A percentile compares a stretch with the other conserved stretches of the same genome.
Conservation (phyloP, 2,797 vertebrate species). For the Crocodylus rhombifer region DNA sequence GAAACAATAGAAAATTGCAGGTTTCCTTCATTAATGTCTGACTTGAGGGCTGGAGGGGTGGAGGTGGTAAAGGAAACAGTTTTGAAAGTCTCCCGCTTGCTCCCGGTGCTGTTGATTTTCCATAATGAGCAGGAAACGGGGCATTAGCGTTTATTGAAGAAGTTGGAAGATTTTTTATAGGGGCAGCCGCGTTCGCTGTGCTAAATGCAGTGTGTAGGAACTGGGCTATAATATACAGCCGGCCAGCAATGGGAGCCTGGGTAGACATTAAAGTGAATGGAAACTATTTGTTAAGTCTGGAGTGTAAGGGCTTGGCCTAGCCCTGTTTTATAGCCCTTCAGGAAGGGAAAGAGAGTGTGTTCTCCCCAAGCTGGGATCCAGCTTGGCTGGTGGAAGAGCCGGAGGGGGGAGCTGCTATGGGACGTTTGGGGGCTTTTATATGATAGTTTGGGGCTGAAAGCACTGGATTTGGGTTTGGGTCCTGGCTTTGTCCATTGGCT, state of each 20-base stretch:
- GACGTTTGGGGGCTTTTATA: no score
- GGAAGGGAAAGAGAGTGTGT: neutral
- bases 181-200: neutral
- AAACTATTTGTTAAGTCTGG: neutral
- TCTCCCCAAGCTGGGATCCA: neutral
- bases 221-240: neutral
- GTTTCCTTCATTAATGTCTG: neutral
- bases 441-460: no score
- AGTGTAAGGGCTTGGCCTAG: neutral
- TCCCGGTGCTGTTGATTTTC: neutral
- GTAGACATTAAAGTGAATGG: neutral
- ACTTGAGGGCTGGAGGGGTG: neutral
- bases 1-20: neutral
- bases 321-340: neutral
- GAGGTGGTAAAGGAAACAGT: accelerated
- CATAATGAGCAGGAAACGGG: neutral
- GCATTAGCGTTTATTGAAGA: neutral
- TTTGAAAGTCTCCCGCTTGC: neutral
- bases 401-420: neutral
- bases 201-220: accelerated
- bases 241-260: neutral
- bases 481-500: no score
- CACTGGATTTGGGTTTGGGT: no score
- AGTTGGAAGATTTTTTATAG: neutral
- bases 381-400: neutral